Evolutionary conservation across 2,113 vertebrate species (phyloP).

Genomic region (Rana temporaria): DNA sequence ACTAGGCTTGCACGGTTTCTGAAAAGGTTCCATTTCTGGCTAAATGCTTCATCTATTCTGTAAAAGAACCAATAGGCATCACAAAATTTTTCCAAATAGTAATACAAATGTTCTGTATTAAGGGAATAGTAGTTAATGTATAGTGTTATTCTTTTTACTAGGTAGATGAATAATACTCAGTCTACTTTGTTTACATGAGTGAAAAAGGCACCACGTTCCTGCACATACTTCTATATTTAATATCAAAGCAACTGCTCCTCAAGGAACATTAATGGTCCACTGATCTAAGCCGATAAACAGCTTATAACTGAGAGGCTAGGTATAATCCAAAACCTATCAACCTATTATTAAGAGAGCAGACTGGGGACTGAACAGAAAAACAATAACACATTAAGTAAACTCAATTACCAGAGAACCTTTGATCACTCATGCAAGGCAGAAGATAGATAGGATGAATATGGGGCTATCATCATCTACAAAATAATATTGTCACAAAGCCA

Average conservation of each 20-base stretch:
- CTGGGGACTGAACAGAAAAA: slow-evolving; percentile 45
- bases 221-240: neutral
- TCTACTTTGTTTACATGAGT: no score
- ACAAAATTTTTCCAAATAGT: no score
- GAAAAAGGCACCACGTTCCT: no score
- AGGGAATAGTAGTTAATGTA: no score
- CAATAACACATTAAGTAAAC: slow-evolving; percentile 49
- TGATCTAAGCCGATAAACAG: slow-evolving; percentile 8
- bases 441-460: slow-evolving; percentile 57
- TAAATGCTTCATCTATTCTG: no score
- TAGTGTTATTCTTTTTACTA: no score
- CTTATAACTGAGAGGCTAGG: slow-evolving; percentile 27
- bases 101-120: no score
- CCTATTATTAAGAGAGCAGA: slow-evolving; percentile 63
- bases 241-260: neutral
- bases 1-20: no score
- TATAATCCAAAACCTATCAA: slow-evolving; percentile 19
- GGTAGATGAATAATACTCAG: no score
- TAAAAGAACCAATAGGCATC: no score
- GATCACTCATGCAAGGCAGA: slow-evolving; percentile 71
- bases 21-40: no score
- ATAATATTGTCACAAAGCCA: slow-evolving; percentile 71
- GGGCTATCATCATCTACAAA: slow-evolving; percentile 66
- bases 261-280: slow-evolving; percentile 18
- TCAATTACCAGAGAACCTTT: slow-evolving; percentile 64